Evolutionary conservation across 2,797 vertebrate genomes (phyloP).

Genomic region (Myotis pilosus): DNA sequence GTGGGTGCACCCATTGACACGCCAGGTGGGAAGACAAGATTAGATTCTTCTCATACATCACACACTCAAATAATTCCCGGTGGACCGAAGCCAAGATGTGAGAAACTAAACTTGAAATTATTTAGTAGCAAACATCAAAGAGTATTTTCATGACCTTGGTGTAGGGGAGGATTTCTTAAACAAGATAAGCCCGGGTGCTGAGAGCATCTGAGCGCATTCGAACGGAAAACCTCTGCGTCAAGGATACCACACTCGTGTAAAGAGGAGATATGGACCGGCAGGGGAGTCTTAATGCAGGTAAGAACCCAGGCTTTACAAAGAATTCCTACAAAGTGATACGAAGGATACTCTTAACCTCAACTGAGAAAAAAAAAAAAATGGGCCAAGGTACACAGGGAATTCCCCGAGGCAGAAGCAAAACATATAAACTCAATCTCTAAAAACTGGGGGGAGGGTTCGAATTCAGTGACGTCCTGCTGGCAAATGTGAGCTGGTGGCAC

Average conservation of each 20-base stretch:
- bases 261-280: background rate
- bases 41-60: background rate
- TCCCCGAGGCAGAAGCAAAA: background rate
- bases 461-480: background rate
- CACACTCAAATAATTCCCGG: background rate
- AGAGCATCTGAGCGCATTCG: background rate
- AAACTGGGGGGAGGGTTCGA: too few species aligned
- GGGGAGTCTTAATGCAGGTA: background rate
- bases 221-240: background rate
- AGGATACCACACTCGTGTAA: background rate
- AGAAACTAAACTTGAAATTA: conserved; percentile 38
- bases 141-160: background rate
- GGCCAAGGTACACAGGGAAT: background rate
- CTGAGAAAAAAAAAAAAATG: background rate
- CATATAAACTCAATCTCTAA: background rate
- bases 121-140: conserved; percentile 2
- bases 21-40: background rate
- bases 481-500: fast-evolving
- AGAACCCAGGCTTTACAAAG: background rate
- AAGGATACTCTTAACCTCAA: background rate
- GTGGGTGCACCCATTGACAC: background rate
- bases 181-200: background rate
- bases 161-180: background rate
- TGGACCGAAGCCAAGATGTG: background rate
- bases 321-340: background rate